These are phyloP conservation scores for Strix occidentalis DNA, from an alignment of 2,797 vertebrate genomes.

Conservation along the genomic window DNA sequence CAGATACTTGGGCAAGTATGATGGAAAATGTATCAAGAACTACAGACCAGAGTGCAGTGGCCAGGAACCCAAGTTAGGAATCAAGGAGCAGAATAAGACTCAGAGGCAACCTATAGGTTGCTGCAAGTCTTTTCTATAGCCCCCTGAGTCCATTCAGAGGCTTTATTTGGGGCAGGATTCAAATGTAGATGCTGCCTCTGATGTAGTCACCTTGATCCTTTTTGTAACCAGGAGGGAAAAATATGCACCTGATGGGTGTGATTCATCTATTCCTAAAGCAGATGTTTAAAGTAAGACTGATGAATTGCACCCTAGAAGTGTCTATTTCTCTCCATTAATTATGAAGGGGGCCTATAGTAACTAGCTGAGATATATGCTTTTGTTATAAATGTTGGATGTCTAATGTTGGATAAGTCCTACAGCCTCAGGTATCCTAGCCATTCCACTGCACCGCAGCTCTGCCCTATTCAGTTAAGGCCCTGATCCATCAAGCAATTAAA, in stretches of 20 bases:
- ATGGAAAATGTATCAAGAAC: background rate
- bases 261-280: conserved; percentile 60
- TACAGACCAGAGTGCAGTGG: background rate
- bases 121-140: background rate
- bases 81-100: background rate
- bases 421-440: conserved; percentile 54
- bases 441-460: background rate
- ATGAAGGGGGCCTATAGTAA: conserved; percentile 34
- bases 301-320: conserved; percentile 44
- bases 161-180: background rate
- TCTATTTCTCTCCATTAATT: conserved; percentile 60
- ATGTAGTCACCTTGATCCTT: background rate
- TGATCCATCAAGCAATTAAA: conserved; percentile 61
- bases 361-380: conserved; percentile 37
- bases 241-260: background rate
- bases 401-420: conserved; percentile 37
- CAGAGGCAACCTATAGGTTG: background rate
- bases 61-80: background rate
- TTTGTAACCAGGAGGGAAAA: conserved; percentile 6
- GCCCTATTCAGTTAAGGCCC: conserved; percentile 10
- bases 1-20: background rate
- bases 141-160: background rate
- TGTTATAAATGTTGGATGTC: conserved; percentile 49
- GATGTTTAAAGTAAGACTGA: conserved; percentile 63
- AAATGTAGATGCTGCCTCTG: background rate